Conservation (phyloP, 2,797 vertebrate genomes). For the Artibeus jamaicensis region DNA sequence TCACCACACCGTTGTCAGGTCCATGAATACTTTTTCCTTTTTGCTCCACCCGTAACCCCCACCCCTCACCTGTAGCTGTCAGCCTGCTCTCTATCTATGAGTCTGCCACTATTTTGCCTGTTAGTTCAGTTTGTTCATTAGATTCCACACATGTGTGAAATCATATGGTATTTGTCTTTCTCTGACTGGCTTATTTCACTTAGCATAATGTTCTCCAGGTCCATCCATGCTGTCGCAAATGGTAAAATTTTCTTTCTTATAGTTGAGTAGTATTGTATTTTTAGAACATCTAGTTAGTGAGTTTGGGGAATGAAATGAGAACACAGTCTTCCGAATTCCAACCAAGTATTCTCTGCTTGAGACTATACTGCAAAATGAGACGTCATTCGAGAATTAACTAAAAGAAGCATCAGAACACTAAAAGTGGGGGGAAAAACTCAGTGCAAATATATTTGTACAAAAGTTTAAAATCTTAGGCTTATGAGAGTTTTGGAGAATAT, state of each 20-base stretch:
- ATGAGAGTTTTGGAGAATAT: slow-evolving; percentile 55
- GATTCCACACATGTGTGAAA: background rate
- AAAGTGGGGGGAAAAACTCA: background rate
- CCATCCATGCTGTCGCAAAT: background rate
- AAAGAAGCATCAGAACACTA: slow-evolving; percentile 25
- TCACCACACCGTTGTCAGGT: background rate
- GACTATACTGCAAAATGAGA: slow-evolving; percentile 5
- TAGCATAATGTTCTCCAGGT: background rate
- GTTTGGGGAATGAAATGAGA: background rate
- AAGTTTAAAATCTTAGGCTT: slow-evolving; percentile 52
- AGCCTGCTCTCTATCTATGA: background rate
- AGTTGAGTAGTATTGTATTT: background rate
- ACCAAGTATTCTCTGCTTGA: background rate
- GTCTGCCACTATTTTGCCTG: background rate
- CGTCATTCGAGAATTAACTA: slow-evolving; percentile 29
- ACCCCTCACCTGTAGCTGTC: background rate
- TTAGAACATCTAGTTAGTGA: background rate
- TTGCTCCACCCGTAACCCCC: background rate
- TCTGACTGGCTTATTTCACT: background rate
- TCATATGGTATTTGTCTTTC: background rate
- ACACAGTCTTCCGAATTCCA: background rate
- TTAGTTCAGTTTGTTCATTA: background rate
- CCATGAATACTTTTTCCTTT: background rate
- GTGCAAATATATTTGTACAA: slow-evolving; percentile 50
- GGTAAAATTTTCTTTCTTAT: background rate